phyloP scores from a whole-genome alignment of 2,113 vertebrate genomes.

The Varanus komodoensis region DNA sequence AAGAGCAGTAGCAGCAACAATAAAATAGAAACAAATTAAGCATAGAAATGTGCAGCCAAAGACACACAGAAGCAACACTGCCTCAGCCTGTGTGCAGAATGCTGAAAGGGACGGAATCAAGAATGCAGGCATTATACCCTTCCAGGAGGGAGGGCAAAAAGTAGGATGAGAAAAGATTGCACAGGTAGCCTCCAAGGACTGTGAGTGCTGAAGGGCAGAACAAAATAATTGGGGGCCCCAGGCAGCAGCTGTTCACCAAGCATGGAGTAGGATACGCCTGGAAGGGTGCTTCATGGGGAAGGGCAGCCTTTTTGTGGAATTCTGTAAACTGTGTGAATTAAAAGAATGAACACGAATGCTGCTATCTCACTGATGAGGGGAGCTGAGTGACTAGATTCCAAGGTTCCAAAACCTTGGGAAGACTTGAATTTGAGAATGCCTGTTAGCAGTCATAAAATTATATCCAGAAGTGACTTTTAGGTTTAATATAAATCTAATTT shows the following conservation, averaged over 20 bases:
- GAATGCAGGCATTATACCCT: neutral
- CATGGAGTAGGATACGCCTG: fast-evolving
- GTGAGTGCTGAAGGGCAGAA: neutral
- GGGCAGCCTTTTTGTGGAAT: neutral
- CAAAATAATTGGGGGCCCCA: neutral
- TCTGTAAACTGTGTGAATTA: neutral
- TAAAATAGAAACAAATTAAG: neutral
- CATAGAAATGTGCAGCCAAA: neutral
- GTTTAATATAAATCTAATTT: conserved; percentile 35
- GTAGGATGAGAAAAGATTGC: neutral
- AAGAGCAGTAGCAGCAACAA: neutral
- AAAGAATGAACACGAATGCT: neutral
- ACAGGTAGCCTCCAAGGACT: fast-evolving
- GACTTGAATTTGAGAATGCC: neutral
- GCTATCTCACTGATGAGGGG: fast-evolving
- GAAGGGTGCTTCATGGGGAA: conserved; percentile 6
- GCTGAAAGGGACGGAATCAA: neutral
- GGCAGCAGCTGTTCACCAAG: neutral
- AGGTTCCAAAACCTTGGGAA: neutral
- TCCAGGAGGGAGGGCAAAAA: neutral
- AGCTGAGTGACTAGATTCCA: neutral
- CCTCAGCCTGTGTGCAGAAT: neutral
- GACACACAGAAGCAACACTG: neutral
- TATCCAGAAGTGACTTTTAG: conserved; percentile 22
- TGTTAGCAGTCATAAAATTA: neutral